phyloP scores from a whole-genome alignment of 2,113 vertebrate genomes.

The Zosterops hypoxanthus region DNA sequence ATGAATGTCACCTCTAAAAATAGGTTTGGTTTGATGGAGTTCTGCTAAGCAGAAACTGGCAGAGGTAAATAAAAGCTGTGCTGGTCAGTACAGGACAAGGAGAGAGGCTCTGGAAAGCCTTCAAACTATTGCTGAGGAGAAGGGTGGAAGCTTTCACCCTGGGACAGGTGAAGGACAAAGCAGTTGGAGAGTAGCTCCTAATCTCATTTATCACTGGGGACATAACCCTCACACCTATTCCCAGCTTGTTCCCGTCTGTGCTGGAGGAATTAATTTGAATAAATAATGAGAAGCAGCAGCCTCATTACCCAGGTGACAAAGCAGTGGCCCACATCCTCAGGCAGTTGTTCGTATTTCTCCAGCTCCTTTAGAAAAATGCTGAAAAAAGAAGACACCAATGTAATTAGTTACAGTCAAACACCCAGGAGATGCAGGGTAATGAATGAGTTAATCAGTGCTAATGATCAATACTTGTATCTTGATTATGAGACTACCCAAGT shows the following conservation, averaged over 20 bases:
- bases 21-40: not conserved
- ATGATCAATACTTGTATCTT: conserved; percentile 9
- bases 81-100: not conserved
- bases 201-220: not conserved
- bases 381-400: conserved; percentile 50
- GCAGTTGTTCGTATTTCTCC: conserved; percentile 97
- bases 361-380: conserved; percentile 98
- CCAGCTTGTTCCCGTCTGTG: not conserved
- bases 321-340: conserved; percentile 97
- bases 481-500: not conserved
- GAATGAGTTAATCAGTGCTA: not conserved
- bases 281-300: conserved; percentile 22
- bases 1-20: not conserved
- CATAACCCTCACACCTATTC: not conserved
- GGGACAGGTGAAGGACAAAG: not conserved
- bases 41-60: not conserved
- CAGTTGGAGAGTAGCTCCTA: not conserved
- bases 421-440: not conserved
- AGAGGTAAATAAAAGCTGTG: not conserved
- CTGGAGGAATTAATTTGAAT: not conserved
- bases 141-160: not conserved
- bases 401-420: conserved; percentile 23
- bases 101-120: not conserved
- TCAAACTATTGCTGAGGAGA: not conserved
- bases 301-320: conserved; percentile 97